phyloP scores from a whole-genome alignment of 2,888 invertebrate genomes.

The Meteorus colon region DNA sequence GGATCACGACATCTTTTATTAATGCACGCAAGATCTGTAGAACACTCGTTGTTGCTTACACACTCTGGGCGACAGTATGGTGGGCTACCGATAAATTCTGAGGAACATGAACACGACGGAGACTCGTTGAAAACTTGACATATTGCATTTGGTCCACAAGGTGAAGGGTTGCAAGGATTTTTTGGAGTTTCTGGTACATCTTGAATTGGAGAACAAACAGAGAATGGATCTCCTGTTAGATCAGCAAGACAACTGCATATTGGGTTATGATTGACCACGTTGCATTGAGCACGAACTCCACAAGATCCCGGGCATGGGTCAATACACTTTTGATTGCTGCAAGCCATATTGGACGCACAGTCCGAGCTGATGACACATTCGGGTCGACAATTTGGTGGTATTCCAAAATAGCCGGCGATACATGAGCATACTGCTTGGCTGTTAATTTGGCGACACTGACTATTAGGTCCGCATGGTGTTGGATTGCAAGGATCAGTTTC shows the following conservation, averaged over 20 bases:
- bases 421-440: slow-evolving; percentile 80
- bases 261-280: slow-evolving; percentile 75
- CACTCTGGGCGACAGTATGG: slow-evolving; percentile 87
- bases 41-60: slow-evolving; percentile 83
- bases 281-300: slow-evolving; percentile 75
- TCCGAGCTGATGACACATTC: slow-evolving; percentile 82
- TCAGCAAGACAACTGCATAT: slow-evolving; percentile 74
- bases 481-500: slow-evolving; percentile 77
- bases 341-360: slow-evolving; percentile 79
- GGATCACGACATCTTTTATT: slow-evolving; percentile 86
- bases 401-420: slow-evolving; percentile 79
- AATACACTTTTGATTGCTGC: slow-evolving; percentile 78
- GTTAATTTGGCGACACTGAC: slow-evolving; percentile 79
- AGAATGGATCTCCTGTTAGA: slow-evolving; percentile 74
- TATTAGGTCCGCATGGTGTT: slow-evolving; percentile 81
- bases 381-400: slow-evolving; percentile 80
- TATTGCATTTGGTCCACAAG: slow-evolving; percentile 76
- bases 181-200: slow-evolving; percentile 47
- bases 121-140: slow-evolving; percentile 79
- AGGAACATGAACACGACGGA: slow-evolving; percentile 79
- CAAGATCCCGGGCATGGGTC: slow-evolving; percentile 76
- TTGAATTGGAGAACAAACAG: slow-evolving; percentile 77
- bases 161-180: slow-evolving; percentile 68
- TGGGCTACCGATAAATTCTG: slow-evolving; percentile 83
- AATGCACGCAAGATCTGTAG: slow-evolving; percentile 83